Evolutionary conservation across 2,888 invertebrate genomes (phyloP).

Genomic region (Chirona hameri): DNA sequence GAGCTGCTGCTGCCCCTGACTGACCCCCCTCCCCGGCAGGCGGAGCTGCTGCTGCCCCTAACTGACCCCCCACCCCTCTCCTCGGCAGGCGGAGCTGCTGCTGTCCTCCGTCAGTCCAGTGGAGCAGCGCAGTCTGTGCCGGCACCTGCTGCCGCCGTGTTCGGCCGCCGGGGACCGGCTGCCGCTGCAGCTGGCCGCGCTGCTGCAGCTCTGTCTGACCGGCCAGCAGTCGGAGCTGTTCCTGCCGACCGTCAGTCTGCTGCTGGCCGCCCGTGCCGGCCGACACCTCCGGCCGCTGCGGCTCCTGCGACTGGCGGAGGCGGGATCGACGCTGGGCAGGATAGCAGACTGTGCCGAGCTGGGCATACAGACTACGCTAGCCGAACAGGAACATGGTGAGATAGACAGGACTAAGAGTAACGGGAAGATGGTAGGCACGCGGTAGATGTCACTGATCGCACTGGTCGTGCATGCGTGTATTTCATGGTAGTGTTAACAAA

Average conservation of each 20-base stretch:
- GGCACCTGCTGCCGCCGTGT: conserved; percentile 25
- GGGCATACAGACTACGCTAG: not conserved
- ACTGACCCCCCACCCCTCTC: not conserved
- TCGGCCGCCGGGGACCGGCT: conserved; percentile 33
- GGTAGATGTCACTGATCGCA: no score
- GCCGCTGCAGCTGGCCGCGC: conserved; percentile 40
- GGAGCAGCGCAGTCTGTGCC: conserved; percentile 31
- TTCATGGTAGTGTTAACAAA: no score
- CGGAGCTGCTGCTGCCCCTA: not conserved
- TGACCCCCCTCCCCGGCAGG: no score
- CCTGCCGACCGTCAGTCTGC: conserved; percentile 23
- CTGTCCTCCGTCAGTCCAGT: not conserved
- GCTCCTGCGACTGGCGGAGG: not conserved
- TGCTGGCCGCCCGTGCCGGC: not conserved
- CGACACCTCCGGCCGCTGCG: not conserved
- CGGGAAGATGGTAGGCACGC: no score
- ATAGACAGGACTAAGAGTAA: not conserved
- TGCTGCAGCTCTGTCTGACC: conserved; percentile 48
- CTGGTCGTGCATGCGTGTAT: no score
- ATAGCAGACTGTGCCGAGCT: conserved; percentile 1
- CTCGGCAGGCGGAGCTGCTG: conserved; percentile 8
- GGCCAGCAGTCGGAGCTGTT: conserved; percentile 37
- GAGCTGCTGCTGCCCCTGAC: no score
- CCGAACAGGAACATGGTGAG: not conserved
- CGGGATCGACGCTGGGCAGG: not conserved